phyloP scores from a whole-genome alignment of 1,140 invertebrate genomes.

The Nomia melanderi region DNA sequence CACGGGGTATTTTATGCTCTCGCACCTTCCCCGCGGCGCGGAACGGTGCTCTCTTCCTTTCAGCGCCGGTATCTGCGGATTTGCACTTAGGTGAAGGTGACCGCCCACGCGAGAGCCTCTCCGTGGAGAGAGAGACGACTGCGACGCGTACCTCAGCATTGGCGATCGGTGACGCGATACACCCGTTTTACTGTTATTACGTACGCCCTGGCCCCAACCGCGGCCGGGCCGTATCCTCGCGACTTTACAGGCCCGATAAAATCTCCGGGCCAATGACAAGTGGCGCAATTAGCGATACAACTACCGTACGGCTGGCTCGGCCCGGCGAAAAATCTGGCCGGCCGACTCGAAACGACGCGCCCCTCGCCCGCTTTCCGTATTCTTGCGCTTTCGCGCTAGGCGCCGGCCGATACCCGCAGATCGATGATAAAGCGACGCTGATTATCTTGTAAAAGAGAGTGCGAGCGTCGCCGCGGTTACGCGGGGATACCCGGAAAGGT shows the following conservation, averaged over 20 bases:
- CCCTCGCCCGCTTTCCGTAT: background rate
- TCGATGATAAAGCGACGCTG: conserved; percentile 29
- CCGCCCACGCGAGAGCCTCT: conserved; percentile 61
- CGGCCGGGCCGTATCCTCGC: conserved; percentile 12
- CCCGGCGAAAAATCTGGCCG: no score
- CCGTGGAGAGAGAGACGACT: background rate
- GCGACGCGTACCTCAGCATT: conserved; percentile 32
- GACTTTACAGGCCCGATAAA: conserved; percentile 39
- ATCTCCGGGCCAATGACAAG: conserved; percentile 34
- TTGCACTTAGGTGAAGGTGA: conserved; percentile 64
- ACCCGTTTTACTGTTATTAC: conserved; percentile 56
- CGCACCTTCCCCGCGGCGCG: conserved; percentile 65
- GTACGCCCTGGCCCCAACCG: conserved; percentile 1
- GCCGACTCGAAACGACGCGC: background rate
- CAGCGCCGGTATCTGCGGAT: conserved; percentile 68
- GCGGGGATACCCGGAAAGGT: background rate
- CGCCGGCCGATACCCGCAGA: background rate
- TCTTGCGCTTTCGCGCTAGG: conserved; percentile 15
- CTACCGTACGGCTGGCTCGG: no score
- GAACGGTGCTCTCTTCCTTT: conserved; percentile 66
- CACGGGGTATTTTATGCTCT: conserved; percentile 76
- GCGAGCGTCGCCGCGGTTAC: background rate
- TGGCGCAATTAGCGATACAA: conserved; percentile 40
- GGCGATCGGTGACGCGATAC: conserved; percentile 54
- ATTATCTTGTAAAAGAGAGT: conserved; percentile 11